These are phyloP conservation scores for Threskiornis aethiopicus DNA, from an alignment of 2,797 vertebrate species.

Conservation along the genomic window DNA sequence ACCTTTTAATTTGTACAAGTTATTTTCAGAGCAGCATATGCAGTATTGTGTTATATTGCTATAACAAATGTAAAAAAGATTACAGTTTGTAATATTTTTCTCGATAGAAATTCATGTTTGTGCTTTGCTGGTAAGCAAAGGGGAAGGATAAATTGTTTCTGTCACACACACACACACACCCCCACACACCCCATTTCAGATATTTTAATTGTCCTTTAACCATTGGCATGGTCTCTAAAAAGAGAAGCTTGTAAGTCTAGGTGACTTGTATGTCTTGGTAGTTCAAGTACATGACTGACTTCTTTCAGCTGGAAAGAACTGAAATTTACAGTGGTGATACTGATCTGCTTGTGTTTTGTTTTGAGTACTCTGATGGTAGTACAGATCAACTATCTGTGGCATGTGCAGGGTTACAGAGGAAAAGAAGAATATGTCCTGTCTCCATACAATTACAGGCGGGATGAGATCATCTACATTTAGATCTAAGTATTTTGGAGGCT, in stretches of 20 bases:
- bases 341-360: neutral
- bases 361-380: neutral
- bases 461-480: neutral
- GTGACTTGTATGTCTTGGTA: neutral
- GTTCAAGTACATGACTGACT: neutral
- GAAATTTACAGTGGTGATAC: neutral
- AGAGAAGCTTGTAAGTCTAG: neutral
- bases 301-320: neutral
- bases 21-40: neutral
- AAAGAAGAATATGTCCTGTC: neutral
- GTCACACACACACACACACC: neutral
- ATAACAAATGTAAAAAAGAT: neutral
- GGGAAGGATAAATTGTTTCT: neutral
- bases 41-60: neutral
- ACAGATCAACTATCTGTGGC: neutral
- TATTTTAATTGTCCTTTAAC: neutral
- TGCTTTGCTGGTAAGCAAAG: neutral
- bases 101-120: neutral
- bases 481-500: slow-evolving; percentile 11
- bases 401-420: neutral
- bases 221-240: neutral
- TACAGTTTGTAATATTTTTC: neutral
- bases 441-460: neutral
- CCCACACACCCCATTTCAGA: neutral
- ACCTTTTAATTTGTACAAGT: neutral